These are phyloP conservation scores for Drosophila hawaiiensis DNA, from an alignment of 2,888 invertebrate genomes.

Conservation along the genomic window DNA sequence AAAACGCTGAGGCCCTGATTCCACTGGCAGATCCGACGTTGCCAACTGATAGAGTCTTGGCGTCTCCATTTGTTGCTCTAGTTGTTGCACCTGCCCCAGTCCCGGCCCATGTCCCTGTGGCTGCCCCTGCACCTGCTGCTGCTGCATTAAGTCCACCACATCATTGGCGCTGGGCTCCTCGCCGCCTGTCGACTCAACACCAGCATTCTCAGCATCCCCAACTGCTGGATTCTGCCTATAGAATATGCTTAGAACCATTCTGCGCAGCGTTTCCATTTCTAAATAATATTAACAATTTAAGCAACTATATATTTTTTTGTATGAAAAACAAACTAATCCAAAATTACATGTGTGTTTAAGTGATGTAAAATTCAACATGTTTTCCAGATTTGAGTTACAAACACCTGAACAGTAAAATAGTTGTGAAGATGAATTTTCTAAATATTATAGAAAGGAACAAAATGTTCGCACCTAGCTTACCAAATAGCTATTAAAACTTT, in stretches of 20 bases:
- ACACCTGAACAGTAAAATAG: background rate
- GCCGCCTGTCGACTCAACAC: background rate
- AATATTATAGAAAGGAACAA: background rate
- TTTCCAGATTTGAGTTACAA: background rate
- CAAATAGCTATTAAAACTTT: conserved; percentile 9
- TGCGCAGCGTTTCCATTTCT: conserved; percentile 44
- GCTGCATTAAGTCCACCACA: conserved; percentile 39
- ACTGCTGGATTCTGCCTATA: background rate
- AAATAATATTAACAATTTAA: background rate
- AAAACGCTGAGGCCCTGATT: background rate
- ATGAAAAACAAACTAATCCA: background rate
- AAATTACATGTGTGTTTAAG: conserved; percentile 7
- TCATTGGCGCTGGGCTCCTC: conserved; percentile 24
- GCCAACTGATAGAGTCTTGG: background rate
- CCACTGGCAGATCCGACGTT: conserved; percentile 23
- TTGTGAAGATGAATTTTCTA: background rate
- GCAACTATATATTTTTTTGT: conserved; percentile 11
- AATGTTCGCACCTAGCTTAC: background rate
- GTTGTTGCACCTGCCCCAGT: background rate
- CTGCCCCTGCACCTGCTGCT: conserved; percentile 15
- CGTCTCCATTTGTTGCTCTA: background rate
- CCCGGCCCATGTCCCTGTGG: background rate
- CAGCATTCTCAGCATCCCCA: background rate
- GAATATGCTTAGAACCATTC: conserved; percentile 12
- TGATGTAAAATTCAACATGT: conserved; percentile 28